Conservation (phyloP, 2,113 vertebrate species). For the Gasterosteus nipponicus region DNA sequence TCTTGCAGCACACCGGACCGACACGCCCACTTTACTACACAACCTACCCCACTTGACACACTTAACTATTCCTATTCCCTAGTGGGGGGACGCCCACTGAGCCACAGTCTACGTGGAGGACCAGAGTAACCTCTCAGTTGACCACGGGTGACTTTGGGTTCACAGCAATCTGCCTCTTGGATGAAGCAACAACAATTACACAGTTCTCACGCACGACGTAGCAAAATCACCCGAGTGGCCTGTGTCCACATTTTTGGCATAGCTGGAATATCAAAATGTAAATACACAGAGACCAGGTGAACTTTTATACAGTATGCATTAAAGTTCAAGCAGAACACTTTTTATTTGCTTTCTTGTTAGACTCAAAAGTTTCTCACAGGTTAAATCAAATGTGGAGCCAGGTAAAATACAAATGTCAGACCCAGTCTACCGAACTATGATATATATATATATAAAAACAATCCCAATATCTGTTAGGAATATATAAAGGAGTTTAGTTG, state of each 20-base stretch:
- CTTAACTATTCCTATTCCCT: background rate
- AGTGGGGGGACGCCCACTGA: conserved; percentile 29
- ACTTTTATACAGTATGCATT: conserved; percentile 2
- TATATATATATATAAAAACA: background rate
- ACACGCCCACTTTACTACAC: background rate
- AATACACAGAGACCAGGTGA: background rate
- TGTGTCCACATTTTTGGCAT: background rate
- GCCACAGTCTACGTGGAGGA: conserved; percentile 52
- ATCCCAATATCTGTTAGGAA: background rate
- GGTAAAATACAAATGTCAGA: conserved; percentile 9
- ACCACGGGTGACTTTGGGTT: background rate
- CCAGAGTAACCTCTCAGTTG: conserved; percentile 17
- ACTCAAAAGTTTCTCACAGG: background rate
- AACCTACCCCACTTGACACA: background rate
- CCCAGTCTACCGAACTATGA: background rate
- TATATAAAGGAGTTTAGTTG: background rate
- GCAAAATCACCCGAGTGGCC: background rate
- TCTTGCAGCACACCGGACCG: background rate
- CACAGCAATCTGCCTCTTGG: background rate
- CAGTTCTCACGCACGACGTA: background rate
- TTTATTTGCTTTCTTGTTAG: background rate
- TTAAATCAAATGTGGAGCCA: conserved; percentile 8
- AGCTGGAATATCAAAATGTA: background rate
- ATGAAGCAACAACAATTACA: background rate
- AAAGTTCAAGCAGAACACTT: background rate